These are phyloP conservation scores for Beris chalybata DNA, from an alignment of 2,888 invertebrate species.

Conservation along the genomic window DNA sequence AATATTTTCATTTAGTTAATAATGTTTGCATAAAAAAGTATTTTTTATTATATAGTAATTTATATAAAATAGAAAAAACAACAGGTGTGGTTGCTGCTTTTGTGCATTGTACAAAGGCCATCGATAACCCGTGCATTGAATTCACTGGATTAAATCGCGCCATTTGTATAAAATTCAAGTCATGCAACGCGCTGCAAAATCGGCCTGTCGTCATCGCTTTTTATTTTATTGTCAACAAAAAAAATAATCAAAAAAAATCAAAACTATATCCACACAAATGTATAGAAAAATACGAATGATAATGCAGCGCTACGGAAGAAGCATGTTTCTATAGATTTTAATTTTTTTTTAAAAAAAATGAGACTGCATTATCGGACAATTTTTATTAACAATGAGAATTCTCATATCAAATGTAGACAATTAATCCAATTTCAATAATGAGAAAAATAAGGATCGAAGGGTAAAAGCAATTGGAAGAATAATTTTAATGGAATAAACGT, in stretches of 20 bases:
- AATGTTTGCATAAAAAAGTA: conserved; percentile 24
- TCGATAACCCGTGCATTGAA: conserved; percentile 6
- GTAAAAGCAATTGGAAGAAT: conserved; percentile 32
- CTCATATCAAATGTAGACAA: conserved; percentile 13
- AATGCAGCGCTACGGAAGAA: conserved; percentile 20
- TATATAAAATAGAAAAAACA: conserved; percentile 19
- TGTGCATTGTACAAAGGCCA: conserved; percentile 21
- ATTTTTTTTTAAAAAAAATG: not conserved
- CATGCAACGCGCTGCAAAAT: conserved; percentile 30
- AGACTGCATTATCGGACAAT: not conserved
- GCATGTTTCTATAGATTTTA: conserved; percentile 2
- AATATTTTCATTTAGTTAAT: conserved; percentile 34
- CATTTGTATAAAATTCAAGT: conserved; percentile 8
- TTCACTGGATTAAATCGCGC: conserved; percentile 7
- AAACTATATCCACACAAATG: conserved; percentile 28
- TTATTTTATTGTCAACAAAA: conserved; percentile 12
- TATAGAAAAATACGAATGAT: conserved; percentile 8
- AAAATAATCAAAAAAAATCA: conserved; percentile 24
- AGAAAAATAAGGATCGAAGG: conserved; percentile 33
- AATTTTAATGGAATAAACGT: conserved; percentile 17
- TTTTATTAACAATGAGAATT: not conserved
- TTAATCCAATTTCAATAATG: conserved; percentile 24
- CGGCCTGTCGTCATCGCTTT: conserved; percentile 26
- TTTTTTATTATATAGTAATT: conserved; percentile 19
- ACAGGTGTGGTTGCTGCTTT: conserved; percentile 29